Percentiles rank a stretch among this genome's conserved stretches.
Evolutionary conservation across 1,140 invertebrate genomes (phyloP).

Genomic region (Meloidogyne exigua): DNA sequence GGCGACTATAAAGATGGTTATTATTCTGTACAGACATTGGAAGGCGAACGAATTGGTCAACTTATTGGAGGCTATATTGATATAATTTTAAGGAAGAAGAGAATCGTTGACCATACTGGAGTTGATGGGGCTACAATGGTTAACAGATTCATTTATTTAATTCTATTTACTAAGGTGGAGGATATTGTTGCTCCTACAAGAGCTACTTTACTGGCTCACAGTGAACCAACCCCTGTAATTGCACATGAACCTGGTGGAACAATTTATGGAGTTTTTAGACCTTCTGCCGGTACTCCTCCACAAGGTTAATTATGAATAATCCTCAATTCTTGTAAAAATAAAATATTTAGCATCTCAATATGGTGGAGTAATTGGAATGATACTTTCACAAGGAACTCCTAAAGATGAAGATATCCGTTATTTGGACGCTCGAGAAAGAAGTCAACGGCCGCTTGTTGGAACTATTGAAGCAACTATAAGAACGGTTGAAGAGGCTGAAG

Average conservation of each 20-base stretch:
- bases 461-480: constrained; percentile 81
- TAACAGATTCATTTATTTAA: constrained; percentile 67
- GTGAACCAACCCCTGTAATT: constrained; percentile 63
- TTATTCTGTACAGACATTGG: constrained; percentile 96
- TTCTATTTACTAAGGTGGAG: constrained; percentile 87
- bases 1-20: constrained; percentile 98
- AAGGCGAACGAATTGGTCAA: constrained; percentile 96
- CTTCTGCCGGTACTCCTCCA: constrained; percentile 74
- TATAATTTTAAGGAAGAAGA: constrained; percentile 95
- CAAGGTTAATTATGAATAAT: constrained; percentile 70
- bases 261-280: constrained; percentile 80
- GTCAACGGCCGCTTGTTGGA: constrained; percentile 83
- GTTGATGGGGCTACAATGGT: constrained; percentile 87
- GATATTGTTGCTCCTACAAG: constrained; percentile 89
- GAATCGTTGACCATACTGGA: constrained; percentile 92
- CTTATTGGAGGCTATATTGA: constrained; percentile 98
- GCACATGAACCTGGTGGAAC: constrained; percentile 77
- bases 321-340: constrained; percentile 77
- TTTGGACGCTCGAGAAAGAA: constrained; percentile 78
- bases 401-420: constrained; percentile 80
- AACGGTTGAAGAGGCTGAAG: constrained; percentile 81
- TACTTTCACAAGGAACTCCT: constrained; percentile 79
- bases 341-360: constrained; percentile 80
- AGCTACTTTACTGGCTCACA: constrained; percentile 67
- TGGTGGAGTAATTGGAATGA: constrained; percentile 82